Evolutionary conservation across 2,113 vertebrate genomes (phyloP).

Genomic region (Melanerpes formicivorus): DNA sequence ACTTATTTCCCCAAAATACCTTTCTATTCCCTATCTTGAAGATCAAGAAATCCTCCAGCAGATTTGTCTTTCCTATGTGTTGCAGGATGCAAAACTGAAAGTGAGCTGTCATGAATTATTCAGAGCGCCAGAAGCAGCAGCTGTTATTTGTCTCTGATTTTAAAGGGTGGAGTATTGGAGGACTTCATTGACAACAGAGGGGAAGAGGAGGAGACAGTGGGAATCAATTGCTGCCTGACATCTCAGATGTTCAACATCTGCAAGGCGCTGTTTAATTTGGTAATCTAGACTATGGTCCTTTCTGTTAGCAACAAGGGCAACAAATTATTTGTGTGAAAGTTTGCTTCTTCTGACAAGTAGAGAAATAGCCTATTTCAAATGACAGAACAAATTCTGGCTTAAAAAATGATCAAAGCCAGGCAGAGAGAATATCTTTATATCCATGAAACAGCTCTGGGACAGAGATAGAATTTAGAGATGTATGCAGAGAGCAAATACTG

Average conservation of each 20-base stretch:
- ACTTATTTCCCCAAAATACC: background rate
- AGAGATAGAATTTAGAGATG: background rate
- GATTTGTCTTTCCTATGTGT: background rate
- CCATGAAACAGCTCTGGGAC: background rate
- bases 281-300: background rate
- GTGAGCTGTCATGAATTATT: slow-evolving; percentile 65
- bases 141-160: slow-evolving; percentile 57
- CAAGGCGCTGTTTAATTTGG: slow-evolving; percentile 12
- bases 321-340: background rate
- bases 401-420: background rate
- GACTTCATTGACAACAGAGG: background rate
- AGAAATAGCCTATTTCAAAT: background rate
- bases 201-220: slow-evolving; percentile 15
- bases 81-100: slow-evolving; percentile 3
- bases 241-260: slow-evolving; percentile 41
- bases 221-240: slow-evolving; percentile 40
- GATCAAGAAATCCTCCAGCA: background rate
- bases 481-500: background rate
- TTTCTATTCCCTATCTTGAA: background rate
- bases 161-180: slow-evolving; percentile 58
- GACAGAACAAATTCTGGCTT: background rate
- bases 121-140: slow-evolving; percentile 61
- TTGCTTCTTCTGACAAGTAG: background rate
- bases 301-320: background rate
- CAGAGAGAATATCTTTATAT: background rate